Conservation (phyloP, 2,113 vertebrate species). For the Dipodomys spectabilis region DNA sequence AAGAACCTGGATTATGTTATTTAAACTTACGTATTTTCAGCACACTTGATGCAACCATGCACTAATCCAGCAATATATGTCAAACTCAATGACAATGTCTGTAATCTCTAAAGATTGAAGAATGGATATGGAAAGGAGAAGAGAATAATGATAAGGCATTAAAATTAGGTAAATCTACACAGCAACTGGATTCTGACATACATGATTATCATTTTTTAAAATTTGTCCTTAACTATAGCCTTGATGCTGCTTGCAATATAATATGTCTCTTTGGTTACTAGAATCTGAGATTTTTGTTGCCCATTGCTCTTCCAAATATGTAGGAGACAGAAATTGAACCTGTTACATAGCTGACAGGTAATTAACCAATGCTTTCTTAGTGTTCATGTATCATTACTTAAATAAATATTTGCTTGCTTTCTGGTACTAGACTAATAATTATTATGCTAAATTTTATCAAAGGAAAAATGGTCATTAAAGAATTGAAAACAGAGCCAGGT, state of each 20-base stretch:
- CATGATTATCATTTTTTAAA: not conserved
- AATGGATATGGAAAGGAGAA: not conserved
- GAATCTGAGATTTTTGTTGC: not conserved
- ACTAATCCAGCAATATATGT: not conserved
- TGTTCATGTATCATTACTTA: not conserved
- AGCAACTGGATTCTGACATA: no score
- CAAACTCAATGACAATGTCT: rapidly evolving
- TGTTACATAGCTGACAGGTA: no score
- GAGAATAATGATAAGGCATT: no score
- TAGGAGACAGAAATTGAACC: not conserved
- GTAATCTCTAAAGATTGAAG: not conserved
- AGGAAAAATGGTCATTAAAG: not conserved
- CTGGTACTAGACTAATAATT: not conserved
- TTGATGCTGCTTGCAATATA: not conserved
- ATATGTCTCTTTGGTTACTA: not conserved
- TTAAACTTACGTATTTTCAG: not conserved
- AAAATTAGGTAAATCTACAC: no score
- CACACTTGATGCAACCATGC: not conserved
- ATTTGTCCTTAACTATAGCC: no score
- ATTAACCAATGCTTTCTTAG: not conserved
- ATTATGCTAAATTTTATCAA: not conserved
- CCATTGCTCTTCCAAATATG: not conserved
- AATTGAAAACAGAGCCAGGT: not conserved
- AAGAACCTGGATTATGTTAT: not conserved
- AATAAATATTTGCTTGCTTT: not conserved